Percentiles rank a stretch among this genome's conserved stretches.
Conservation (phyloP, 2,113 vertebrate genomes). For the Bubo blakistoni region DNA sequence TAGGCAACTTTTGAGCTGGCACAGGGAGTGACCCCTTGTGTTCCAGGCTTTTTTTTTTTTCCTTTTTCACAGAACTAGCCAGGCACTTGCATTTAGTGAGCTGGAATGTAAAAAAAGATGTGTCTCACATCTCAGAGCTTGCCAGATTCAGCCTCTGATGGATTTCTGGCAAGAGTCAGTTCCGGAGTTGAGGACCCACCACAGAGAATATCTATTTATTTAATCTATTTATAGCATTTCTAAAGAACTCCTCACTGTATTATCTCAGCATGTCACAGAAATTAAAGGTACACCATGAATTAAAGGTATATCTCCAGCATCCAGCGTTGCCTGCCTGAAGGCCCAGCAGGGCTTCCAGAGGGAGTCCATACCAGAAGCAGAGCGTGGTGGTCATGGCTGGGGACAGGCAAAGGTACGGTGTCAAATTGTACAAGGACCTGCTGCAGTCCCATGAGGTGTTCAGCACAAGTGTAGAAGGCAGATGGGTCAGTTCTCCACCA, state of each 20-base stretch:
- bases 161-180: constrained; percentile 67
- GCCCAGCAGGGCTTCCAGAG: background rate
- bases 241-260: constrained; percentile 64
- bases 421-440: background rate
- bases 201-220: constrained; percentile 69
- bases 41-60: background rate
- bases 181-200: constrained; percentile 65
- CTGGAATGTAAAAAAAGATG: constrained; percentile 53
- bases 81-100: constrained; percentile 31
- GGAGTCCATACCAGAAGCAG: background rate
- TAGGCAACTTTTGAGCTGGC: background rate
- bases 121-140: constrained; percentile 53
- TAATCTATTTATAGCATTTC: constrained; percentile 67
- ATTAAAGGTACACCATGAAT: constrained; percentile 60
- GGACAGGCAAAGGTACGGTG: background rate
- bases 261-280: constrained; percentile 54
- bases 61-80: background rate
- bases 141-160: constrained; percentile 62
- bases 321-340: background rate
- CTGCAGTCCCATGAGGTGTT: no score
- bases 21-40: background rate
- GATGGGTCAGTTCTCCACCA: constrained; percentile 3
- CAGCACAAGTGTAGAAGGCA: background rate
- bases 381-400: accelerated
- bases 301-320: constrained; percentile 4